phyloP scores from a whole-genome alignment of 1,140 invertebrate genomes.

The Eurosta solidaginis region DNA sequence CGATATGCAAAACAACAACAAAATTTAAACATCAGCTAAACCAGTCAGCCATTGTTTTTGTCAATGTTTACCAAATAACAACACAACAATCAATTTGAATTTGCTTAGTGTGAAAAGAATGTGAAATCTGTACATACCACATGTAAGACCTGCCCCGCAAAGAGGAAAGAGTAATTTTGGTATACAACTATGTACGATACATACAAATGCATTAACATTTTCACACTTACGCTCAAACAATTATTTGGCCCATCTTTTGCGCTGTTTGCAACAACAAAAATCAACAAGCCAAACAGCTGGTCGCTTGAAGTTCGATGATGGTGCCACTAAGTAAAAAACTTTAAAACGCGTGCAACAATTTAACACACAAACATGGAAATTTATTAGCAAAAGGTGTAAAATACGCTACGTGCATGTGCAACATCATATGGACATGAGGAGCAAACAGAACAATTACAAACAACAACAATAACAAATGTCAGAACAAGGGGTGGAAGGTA shows the following conservation, averaged over 20 bases:
- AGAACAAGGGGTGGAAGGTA: neutral
- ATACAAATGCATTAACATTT: neutral
- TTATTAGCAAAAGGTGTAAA: constrained; percentile 3
- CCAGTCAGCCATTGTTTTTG: neutral
- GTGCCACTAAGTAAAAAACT: neutral
- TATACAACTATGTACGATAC: neutral
- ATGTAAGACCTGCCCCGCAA: neutral
- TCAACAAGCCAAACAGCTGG: neutral
- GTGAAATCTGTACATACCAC: neutral
- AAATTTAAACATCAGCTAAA: neutral
- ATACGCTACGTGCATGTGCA: neutral
- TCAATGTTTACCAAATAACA: constrained; percentile 4
- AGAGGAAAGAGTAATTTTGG: neutral
- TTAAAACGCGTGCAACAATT: neutral
- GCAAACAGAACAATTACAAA: neutral
- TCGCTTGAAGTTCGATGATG: neutral
- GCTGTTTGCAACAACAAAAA: neutral
- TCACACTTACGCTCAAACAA: neutral
- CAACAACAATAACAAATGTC: neutral
- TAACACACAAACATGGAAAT: neutral
- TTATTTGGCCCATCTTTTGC: constrained; percentile 1
- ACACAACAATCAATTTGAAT: constrained; percentile 14
- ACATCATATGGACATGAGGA: neutral
- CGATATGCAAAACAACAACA: neutral
- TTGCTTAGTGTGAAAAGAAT: neutral